A percentile compares a stretch with the other conserved stretches of the same genome.
Evolutionary conservation across 2,797 vertebrate genomes (phyloP).

Genomic region (Scarus forsteni): DNA sequence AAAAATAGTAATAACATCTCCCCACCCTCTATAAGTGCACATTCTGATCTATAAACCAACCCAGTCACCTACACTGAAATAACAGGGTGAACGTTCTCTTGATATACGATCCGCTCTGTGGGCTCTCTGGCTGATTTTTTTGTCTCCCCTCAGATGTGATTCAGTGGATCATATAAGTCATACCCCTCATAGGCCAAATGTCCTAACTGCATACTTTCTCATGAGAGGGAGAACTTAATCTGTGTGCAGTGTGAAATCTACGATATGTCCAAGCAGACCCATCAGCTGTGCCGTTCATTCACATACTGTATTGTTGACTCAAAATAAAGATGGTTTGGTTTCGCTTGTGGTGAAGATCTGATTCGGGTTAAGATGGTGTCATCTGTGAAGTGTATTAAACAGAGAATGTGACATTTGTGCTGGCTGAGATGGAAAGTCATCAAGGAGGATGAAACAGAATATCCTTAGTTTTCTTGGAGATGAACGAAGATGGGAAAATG

Average conservation of each 20-base stretch:
- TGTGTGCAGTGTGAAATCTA: conserved; percentile 76
- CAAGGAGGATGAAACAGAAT: conserved; percentile 33
- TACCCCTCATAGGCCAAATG: conserved; percentile 60
- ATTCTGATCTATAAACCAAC: conserved; percentile 25
- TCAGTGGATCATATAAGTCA: conserved; percentile 67
- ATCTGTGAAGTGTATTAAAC: conserved; percentile 52
- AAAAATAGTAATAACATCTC: conserved; percentile 3
- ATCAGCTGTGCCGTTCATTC: conserved; percentile 86
- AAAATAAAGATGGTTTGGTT: conserved; percentile 71
- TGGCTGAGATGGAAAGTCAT: conserved; percentile 29
- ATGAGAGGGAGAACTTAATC: conserved; percentile 73
- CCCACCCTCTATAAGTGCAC: conserved; percentile 16
- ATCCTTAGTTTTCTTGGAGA: conserved; percentile 10
- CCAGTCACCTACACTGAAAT: conserved; percentile 46
- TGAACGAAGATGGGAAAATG: conserved; percentile 1
- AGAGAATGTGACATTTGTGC: conserved; percentile 45
- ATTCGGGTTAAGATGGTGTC: conserved; percentile 63
- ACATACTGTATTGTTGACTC: conserved; percentile 77
- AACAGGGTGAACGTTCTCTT: conserved; percentile 36
- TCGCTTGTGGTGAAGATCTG: conserved; percentile 57
- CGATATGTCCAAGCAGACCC: conserved; percentile 66
- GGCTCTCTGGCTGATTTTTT: conserved; percentile 39
- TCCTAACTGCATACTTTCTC: conserved; percentile 74
- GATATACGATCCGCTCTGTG: conserved; percentile 50
- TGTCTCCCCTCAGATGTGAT: conserved; percentile 57